phyloP scores from a whole-genome alignment of 37 sponge, comb jelly and placozoan species.

The Trichoplax adhaerens region DNA sequence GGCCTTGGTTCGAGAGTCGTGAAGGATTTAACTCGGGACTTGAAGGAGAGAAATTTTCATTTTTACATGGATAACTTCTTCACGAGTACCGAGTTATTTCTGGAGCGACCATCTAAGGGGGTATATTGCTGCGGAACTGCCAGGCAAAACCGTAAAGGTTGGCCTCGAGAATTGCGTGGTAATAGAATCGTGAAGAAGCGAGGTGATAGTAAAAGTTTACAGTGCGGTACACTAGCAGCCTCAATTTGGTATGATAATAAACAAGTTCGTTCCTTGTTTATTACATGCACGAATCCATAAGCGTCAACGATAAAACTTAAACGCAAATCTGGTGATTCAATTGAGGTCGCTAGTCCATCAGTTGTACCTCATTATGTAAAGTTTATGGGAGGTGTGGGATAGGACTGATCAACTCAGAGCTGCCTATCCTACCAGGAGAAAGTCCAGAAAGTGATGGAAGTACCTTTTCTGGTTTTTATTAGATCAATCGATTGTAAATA shows the following conservation, averaged over 20 bases:
- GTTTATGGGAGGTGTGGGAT: constrained; percentile 20
- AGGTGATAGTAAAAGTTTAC: constrained; percentile 8
- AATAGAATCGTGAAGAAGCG: constrained; percentile 3
- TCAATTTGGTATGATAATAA: constrained; percentile 23
- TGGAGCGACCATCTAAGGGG: constrained; percentile 7
- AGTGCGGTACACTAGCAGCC: constrained; percentile 11
- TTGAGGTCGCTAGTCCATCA: constrained; percentile 12
- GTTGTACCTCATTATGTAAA: constrained; percentile 6
- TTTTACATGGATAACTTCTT: constrained; percentile 16
- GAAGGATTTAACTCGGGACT: constrained; percentile 6
- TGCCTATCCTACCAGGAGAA: constrained; percentile 10
- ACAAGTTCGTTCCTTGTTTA: constrained; percentile 11
- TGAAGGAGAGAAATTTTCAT: constrained; percentile 3
- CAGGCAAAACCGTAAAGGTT: constrained; percentile 4
- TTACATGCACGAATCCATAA: constrained; percentile 5
- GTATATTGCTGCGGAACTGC: constrained; percentile 9
- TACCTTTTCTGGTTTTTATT: constrained; percentile 18
- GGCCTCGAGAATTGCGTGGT: background rate
- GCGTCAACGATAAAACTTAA: background rate
- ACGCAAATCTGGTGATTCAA: constrained; percentile 12
- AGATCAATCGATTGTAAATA: background rate
- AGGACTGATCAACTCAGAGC: constrained; percentile 13
- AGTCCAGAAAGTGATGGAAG: constrained; percentile 13
- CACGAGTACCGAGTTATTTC: constrained; percentile 2
- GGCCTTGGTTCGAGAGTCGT: too few species aligned